phyloP scores from a whole-genome alignment of 2,888 invertebrate genomes.

The Elysia crispata region DNA sequence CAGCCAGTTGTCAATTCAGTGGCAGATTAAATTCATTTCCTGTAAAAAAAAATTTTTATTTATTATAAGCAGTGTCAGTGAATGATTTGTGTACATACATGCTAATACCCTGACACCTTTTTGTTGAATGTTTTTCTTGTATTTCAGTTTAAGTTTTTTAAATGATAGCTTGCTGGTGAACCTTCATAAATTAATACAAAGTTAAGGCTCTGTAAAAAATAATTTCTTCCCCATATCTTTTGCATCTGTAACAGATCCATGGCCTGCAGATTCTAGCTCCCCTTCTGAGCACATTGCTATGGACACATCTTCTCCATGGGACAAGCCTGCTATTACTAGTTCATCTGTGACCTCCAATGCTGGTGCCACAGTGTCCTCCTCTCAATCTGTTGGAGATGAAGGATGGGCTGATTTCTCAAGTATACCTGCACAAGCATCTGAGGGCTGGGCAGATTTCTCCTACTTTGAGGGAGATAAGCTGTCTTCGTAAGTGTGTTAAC shows the following conservation, averaged over 20 bases:
- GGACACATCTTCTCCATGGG: slow-evolving; percentile 77
- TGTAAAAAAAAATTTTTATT: no score
- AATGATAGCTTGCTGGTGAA: no score
- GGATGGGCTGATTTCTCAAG: slow-evolving; percentile 60
- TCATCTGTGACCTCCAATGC: slow-evolving; percentile 43
- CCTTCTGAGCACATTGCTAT: slow-evolving; percentile 73
- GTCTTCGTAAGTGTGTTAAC: slow-evolving; percentile 27
- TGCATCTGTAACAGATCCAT: slow-evolving; percentile 52
- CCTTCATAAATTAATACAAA: no score
- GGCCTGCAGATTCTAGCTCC: slow-evolving; percentile 65
- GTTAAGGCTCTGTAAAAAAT: not conserved
- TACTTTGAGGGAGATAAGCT: slow-evolving; percentile 24
- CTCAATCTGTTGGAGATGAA: slow-evolving; percentile 49
- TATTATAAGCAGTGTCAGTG: no score
- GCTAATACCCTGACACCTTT: no score
- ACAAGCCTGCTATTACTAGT: slow-evolving; percentile 51
- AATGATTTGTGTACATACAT: no score
- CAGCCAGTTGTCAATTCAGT: no score
- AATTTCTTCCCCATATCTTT: not conserved
- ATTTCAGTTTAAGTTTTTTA: no score
- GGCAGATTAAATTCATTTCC: no score
- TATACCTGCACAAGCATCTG: slow-evolving; percentile 39
- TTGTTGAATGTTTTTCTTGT: no score
- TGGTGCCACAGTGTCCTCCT: slow-evolving; percentile 67
- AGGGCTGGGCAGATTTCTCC: slow-evolving; percentile 45